phyloP scores from a whole-genome alignment of 2,888 invertebrate species.

The Therioaphis trifolii region DNA sequence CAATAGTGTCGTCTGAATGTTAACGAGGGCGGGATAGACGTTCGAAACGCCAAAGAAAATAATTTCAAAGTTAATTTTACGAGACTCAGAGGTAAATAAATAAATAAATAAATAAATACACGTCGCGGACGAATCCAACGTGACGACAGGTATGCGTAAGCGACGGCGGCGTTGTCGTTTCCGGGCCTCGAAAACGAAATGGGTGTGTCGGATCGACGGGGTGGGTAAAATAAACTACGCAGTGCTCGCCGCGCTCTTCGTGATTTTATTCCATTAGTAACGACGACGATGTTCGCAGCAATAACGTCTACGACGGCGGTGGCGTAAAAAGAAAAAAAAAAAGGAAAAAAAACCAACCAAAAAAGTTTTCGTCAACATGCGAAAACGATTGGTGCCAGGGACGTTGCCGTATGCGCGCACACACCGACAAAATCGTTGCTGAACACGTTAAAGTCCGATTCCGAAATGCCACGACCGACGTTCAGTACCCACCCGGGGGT shows the following conservation, averaged over 20 bases:
- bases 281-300: not conserved
- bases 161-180: not conserved
- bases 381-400: slow-evolving; percentile 46
- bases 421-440: not conserved
- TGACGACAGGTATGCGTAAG: not conserved
- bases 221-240: not conserved
- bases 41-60: not conserved
- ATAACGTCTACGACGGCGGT: not conserved
- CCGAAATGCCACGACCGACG: not conserved
- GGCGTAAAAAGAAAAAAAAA: not conserved
- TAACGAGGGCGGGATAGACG: not conserved
- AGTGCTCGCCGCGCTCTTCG: slow-evolving; percentile 1
- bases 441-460: slow-evolving; percentile 29
- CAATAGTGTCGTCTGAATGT: not conserved
- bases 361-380: slow-evolving; percentile 29
- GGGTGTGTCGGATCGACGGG: slow-evolving; percentile 22
- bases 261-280: slow-evolving; percentile 54
- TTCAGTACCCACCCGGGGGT: too few relatives aligned
- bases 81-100: not conserved
- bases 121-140: not conserved
- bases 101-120: not conserved
- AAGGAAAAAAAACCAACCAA: not conserved
- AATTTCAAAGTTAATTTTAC: not conserved
- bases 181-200: slow-evolving; percentile 25
- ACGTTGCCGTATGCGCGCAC: slow-evolving; percentile 8